These are phyloP conservation scores for Formica selysi DNA, from an alignment of 1,140 invertebrate species.

Conservation along the genomic window DNA sequence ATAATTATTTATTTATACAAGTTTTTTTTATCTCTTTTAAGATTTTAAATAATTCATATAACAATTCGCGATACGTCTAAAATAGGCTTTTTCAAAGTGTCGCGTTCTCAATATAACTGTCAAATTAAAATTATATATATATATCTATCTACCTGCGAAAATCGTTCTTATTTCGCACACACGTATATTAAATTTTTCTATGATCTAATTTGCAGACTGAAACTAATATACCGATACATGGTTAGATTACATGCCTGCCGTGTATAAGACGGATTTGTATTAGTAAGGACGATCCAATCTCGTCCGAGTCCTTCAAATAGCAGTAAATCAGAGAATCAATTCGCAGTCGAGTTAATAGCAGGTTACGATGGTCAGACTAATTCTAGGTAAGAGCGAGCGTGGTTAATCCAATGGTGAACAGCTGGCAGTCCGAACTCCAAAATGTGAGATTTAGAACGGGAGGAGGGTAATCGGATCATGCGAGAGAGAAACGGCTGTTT, in stretches of 20 bases:
- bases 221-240: neutral
- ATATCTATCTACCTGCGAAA: neutral
- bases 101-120: too few relatives aligned
- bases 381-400: constrained; percentile 62
- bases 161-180: neutral
- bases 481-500: constrained; percentile 52
- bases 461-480: constrained; percentile 55
- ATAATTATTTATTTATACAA: neutral
- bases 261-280: neutral
- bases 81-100: too few relatives aligned
- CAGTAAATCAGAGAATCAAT: constrained; percentile 80
- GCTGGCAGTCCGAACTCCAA: constrained; percentile 57
- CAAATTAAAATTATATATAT: too few relatives aligned
- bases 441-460: constrained; percentile 49
- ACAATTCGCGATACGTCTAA: too few relatives aligned
- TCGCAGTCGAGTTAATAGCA: constrained; percentile 79
- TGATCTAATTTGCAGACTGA: neutral
- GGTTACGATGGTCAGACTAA: constrained; percentile 74
- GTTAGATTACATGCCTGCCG: constrained; percentile 15
- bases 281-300: constrained; percentile 30
- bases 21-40: too few relatives aligned
- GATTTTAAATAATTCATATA: too few relatives aligned
- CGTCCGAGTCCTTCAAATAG: constrained; percentile 65
- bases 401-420: constrained; percentile 62
- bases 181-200: too few relatives aligned